Evolutionary conservation across 2,797 vertebrate genomes (phyloP), one percentile per base, ranked within the genome.

Genomic region (Lepilemur ruficaudatus): DNA sequence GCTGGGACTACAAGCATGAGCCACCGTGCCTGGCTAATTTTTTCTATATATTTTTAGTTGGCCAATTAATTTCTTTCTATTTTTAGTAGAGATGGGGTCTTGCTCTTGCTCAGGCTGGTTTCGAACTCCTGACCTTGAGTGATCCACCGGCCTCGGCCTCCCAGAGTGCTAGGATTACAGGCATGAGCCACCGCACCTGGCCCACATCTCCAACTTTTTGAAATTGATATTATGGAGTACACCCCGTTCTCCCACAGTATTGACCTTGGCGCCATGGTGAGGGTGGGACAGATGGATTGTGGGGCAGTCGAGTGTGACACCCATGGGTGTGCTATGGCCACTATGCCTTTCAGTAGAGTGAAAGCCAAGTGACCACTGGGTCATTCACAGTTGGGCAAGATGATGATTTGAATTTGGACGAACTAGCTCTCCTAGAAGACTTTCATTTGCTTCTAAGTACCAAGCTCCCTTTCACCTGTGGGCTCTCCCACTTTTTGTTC

Each of bases 261-360:
- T 15, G 79, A 30, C 91, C 48, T 69, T 80, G 88, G 50, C 52
- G 43, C 14, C 8, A 0, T n/a, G 35, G 43, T 18, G 23, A 65
- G 52, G 57, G 22, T 35, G 38, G 38, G 59, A 22, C 2, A 10
- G 10, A 20, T 1, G 0, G 15, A 41, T 1, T 0, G 1, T 32
- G 20, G 69, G 12, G 15, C 2, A 11, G 55, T 20, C n/a, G 48
- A 85, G 28, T 15, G n/a, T 55, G 72, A 61, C 4, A 32, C 35
- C 14, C 43, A 5, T 7, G 10, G 67, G 7, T 13, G 6, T 32
- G 22, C 50, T 4, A 1, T n/a, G 67, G 43, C 7, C 52, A 69
- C 35, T 59, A 55, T 1, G 5, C 3, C 18, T 75, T 82, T 70
- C 1, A 43, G n/a, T 35, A 6, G 2, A 81, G 63, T 35, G 85